Base-by-base conservation (phyloP, 2,113 vertebrate genomes). In the Oceanites oceanicus region DNA sequence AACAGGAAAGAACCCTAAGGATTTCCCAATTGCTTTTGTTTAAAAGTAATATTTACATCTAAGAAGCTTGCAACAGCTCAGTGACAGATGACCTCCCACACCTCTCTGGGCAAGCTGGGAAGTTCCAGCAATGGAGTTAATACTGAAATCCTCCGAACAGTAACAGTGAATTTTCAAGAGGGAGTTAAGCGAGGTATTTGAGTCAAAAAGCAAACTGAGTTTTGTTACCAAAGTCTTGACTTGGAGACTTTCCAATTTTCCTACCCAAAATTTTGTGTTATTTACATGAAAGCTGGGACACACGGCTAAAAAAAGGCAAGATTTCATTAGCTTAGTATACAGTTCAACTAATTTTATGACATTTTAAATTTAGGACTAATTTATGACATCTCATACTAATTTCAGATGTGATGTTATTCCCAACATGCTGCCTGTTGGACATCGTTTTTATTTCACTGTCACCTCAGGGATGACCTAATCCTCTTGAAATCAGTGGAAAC, bases 401-500 rank as follows among this genome's bases (percentile, higher is more conserved):
- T 72, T 85, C 58, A 93, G 47, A 66, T 50, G 40, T 56, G 73
- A 81, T 6, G 7, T 82, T 89, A 94, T 81, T 88, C 88, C 72
- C 38, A 71, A 21, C 38, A 70, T 80, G 55, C 78, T 92, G 79
- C 66, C 56, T 75, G 70, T 20, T 75, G 76, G 70, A 62, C 65
- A 78, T 78, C 9, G 53, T 63, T 95, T 82, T 66, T 61, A 53
- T 93, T 92, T 92, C 76, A 58, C 47, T 4, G 38, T 71, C 88
- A 88, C 68, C 92, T 91, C 86, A 45, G 47, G 58, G 36, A 86
- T 79, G 67, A 95, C 70, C 61, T 88, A 91, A 91, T 92, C 10
- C 50, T 34, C 67, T 58, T 26, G 50, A 73, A 92, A 92, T 38
- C 55, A 77, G n/a, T 10, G 17, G 63, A 92, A 90, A 58, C 7